phyloP scores from a whole-genome alignment of 2,797 vertebrate genomes.

The Onychomys torridus region DNA sequence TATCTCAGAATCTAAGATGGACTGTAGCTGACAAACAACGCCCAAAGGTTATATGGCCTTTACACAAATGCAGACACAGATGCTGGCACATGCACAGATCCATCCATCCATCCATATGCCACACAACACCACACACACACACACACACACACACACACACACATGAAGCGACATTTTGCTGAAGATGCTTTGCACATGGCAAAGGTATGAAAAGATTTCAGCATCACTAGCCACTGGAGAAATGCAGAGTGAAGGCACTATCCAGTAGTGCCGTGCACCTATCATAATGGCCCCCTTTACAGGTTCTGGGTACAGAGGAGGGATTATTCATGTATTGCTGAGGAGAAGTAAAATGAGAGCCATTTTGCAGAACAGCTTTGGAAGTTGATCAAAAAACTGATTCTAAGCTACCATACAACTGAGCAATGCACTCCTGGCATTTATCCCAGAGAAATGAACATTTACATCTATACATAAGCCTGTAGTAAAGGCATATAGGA shows the following conservation, averaged over 20 bases:
- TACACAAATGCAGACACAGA: background rate
- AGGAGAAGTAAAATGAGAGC: conserved; percentile 10
- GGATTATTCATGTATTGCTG: background rate
- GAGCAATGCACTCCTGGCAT: background rate
- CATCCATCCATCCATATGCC: background rate
- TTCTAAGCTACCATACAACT: background rate
- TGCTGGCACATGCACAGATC: background rate
- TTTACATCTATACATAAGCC: background rate
- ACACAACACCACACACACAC: background rate
- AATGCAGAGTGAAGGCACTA: background rate
- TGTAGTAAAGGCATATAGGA: background rate
- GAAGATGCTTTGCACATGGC: background rate
- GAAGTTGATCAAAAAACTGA: conserved; percentile 28
- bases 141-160: too few relatives aligned
- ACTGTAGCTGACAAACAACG: background rate
- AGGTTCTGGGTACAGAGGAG: too few relatives aligned
- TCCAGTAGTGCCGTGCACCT: background rate
- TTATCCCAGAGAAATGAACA: conserved; percentile 38
- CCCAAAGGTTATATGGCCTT: background rate
- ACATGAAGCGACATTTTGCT: background rate
- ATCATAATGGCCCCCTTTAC: background rate
- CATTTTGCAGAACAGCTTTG: conserved; percentile 15
- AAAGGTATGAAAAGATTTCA: background rate
- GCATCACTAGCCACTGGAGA: background rate
- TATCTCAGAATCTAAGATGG: background rate